Evolutionary conservation across 1,140 invertebrate genomes (phyloP).

Genomic region (Drosophila neocordata): DNA sequence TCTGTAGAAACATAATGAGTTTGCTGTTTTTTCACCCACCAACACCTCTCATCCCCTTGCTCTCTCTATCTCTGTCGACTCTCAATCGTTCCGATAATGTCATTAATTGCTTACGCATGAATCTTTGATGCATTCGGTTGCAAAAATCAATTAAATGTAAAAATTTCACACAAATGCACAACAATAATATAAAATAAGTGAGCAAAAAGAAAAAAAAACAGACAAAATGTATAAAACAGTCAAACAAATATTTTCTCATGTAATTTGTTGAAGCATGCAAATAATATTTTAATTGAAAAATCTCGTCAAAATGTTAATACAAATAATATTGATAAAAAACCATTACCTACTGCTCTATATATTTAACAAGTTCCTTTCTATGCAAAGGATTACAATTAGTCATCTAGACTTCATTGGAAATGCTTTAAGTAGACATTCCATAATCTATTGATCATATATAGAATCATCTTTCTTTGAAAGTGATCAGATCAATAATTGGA

Average conservation of each 20-base stretch:
- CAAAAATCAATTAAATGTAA: slow-evolving; percentile 76
- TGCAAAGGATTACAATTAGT: no score
- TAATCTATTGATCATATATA: no score
- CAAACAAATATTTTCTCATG: slow-evolving; percentile 40
- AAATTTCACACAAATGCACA: slow-evolving; percentile 21
- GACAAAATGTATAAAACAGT: background rate
- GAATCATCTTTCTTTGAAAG: no score
- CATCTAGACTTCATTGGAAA: no score
- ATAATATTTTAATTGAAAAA: slow-evolving; percentile 14
- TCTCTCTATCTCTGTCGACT: background rate
- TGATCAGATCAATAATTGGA: no score
- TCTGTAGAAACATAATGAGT: slow-evolving; percentile 25
- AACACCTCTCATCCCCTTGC: no score
- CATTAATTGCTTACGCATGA: slow-evolving; percentile 73
- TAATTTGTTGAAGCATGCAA: slow-evolving; percentile 3
- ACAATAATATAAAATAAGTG: slow-evolving; percentile 5
- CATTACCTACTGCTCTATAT: no score
- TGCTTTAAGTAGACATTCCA: no score
- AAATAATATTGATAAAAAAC: no score
- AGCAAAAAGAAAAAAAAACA: slow-evolving; percentile 5
- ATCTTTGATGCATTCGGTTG: slow-evolving; percentile 74
- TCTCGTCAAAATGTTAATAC: background rate
- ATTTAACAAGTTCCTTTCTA: no score
- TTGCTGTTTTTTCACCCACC: background rate
- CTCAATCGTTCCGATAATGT: slow-evolving; percentile 39